Conservation (phyloP, 2,113 vertebrate genomes). For the Meles meles region DNA sequence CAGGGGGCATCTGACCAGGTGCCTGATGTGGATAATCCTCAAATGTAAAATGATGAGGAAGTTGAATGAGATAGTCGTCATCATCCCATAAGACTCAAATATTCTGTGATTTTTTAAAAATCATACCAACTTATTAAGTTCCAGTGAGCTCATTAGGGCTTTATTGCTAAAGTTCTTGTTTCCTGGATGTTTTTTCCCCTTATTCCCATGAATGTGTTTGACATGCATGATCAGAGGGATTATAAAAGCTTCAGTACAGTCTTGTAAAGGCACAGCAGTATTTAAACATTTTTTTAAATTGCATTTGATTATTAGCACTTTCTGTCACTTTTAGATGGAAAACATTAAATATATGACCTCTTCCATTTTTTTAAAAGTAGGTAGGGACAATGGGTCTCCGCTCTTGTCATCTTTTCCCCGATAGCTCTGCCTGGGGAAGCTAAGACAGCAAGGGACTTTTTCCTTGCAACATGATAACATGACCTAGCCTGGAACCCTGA, state of each 20-base stretch:
- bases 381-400: background rate
- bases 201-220: slow-evolving; percentile 19
- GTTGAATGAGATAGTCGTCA: background rate
- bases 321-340: background rate
- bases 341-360: slow-evolving; percentile 13
- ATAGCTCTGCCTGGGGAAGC: background rate
- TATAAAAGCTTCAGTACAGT: background rate
- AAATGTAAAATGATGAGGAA: background rate
- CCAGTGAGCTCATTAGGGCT: background rate
- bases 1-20: background rate
- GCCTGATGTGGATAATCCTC: background rate
- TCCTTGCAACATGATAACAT: background rate
- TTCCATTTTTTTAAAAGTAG: background rate
- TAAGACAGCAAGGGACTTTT: background rate
- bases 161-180: slow-evolving; percentile 39
- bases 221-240: background rate
- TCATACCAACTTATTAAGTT: slow-evolving; percentile 29
- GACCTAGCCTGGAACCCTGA: background rate
- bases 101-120: background rate
- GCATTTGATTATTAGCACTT: slow-evolving; percentile 29
- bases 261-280: background rate
- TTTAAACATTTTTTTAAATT: slow-evolving; percentile 1
- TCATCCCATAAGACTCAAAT: background rate
- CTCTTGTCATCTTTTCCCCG: background rate
- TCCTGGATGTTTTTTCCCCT: background rate